Conservation (phyloP, 2,113 vertebrate genomes). For the Madoqua kirkii region DNA sequence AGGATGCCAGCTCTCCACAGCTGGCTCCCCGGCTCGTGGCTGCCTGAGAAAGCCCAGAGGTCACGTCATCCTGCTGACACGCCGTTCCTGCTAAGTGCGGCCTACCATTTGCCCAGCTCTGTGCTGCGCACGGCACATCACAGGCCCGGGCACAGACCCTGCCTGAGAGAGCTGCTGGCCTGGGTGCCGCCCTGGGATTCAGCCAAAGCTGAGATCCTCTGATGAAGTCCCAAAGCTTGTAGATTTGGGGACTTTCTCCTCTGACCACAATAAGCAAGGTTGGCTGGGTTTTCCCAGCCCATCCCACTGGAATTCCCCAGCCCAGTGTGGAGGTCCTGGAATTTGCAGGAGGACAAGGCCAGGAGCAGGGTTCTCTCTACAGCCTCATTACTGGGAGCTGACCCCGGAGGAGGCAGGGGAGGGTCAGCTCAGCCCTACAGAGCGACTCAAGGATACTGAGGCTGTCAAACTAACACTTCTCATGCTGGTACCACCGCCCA, state of each 20-base stretch:
- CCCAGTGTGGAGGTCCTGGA: not conserved
- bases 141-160: not conserved
- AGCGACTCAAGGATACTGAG: not conserved
- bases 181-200: not conserved
- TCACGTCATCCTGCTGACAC: not conserved
- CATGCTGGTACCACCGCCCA: not conserved
- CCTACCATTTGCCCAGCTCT: not conserved
- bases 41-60: not conserved
- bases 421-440: not conserved
- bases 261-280: not conserved
- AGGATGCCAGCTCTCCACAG: not conserved
- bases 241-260: not conserved
- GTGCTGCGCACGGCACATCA: not conserved
- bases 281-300: not conserved
- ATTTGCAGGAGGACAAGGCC: not conserved
- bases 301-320: not conserved
- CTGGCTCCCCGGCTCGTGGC: not conserved
- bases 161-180: not conserved
- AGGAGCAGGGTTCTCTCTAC: not conserved
- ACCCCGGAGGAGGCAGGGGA: not conserved
- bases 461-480: not conserved
- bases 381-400: not conserved
- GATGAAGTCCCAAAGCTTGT: not conserved
- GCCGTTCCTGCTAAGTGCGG: not conserved
- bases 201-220: not conserved